Percentiles rank a stretch among this genome's conserved stretches.
These are phyloP conservation scores for Ophthalmotilapia sp. DNA, from an alignment of 2,113 vertebrate genomes.

Conservation along the genomic window DNA sequence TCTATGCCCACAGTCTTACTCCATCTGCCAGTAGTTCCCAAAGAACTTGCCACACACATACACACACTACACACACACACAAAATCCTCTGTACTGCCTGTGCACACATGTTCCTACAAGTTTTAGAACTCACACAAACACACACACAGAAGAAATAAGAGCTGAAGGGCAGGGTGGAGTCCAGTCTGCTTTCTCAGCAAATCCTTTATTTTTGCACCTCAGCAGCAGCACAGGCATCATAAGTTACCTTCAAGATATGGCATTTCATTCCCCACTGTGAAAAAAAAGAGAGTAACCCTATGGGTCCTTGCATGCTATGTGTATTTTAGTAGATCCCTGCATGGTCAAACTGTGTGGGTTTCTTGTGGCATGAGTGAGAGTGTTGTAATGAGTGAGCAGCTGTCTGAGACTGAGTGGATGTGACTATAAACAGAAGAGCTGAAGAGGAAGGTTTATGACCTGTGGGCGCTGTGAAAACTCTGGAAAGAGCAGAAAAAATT, in stretches of 20 bases:
- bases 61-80: background rate
- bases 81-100: background rate
- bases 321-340: constrained; percentile 17
- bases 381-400: background rate
- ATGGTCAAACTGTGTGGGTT: constrained; percentile 6
- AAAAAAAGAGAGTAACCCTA: background rate
- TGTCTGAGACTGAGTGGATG: background rate
- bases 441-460: constrained; percentile 18
- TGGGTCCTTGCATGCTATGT: background rate
- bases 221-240: constrained; percentile 21
- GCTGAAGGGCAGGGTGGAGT: constrained; percentile 45
- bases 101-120: constrained; percentile 11
- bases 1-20: constrained; percentile 43
- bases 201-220: constrained; percentile 45
- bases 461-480: background rate
- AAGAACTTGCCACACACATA: constrained; percentile 18
- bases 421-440: constrained; percentile 41
- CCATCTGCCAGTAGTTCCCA: constrained; percentile 43
- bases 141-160: constrained; percentile 32
- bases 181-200: constrained; percentile 50
- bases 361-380: constrained; percentile 27
- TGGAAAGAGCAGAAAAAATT: background rate
- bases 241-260: constrained; percentile 12
- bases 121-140: background rate
- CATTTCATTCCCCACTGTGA: constrained; percentile 16